Evolutionary conservation across 2,797 vertebrate species (phyloP).

Genomic region (Thamnophis elegans): DNA sequence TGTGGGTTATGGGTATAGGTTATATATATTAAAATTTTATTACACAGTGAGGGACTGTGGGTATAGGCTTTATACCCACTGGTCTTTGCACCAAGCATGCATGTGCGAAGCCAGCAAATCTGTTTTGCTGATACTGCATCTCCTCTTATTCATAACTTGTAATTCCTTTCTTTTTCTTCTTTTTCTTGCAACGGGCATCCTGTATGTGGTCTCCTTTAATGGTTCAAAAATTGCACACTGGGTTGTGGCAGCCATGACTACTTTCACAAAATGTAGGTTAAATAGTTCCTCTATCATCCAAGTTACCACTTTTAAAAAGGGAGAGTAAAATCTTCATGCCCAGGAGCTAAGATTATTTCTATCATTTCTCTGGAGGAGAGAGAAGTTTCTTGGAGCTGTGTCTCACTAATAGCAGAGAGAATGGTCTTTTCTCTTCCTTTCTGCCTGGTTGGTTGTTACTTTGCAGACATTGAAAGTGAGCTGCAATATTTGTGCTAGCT

Average conservation of each 20-base stretch:
- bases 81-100: neutral
- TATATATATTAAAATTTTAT: neutral
- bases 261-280: neutral
- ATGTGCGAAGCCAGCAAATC: neutral
- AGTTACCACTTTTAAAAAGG: neutral
- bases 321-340: neutral
- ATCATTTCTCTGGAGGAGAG: neutral
- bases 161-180: neutral
- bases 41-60: neutral
- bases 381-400: neutral
- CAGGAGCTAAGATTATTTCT: neutral
- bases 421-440: neutral
- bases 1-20: neutral
- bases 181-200: neutral
- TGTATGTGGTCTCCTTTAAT: neutral
- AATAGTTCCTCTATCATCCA: neutral
- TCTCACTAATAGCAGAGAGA: neutral
- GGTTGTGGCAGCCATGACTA: neutral
- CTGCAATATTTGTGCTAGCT: neutral
- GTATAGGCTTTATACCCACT: neutral
- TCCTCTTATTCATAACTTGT: neutral
- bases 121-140: neutral
- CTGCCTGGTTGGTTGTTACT: neutral
- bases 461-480: neutral
- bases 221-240: neutral